These are phyloP conservation scores for Elachura formosa DNA, from an alignment of 2,113 vertebrate genomes.

Conservation along the genomic window DNA sequence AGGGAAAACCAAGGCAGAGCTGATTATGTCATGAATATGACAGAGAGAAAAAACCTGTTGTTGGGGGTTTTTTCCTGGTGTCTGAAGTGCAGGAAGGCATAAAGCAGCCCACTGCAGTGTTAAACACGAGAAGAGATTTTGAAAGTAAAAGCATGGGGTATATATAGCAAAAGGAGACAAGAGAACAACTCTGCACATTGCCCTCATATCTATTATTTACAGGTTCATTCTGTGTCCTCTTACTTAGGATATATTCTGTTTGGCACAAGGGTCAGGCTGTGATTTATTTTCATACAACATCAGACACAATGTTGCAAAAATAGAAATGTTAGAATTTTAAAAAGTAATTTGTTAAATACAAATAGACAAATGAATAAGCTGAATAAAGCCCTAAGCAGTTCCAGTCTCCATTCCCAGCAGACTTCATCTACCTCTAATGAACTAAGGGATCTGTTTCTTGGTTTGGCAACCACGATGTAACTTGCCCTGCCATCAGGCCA, in stretches of 20 bases:
- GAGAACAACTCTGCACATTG: not conserved
- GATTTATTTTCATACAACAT: not conserved
- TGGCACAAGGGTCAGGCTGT: not conserved
- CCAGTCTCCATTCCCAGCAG: not conserved
- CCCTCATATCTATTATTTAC: not conserved
- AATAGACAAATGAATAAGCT: not conserved
- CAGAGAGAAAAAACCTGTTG: fast-evolving
- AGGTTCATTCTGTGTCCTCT: not conserved
- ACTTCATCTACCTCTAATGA: not conserved
- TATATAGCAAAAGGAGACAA: not conserved
- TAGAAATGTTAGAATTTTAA: not conserved
- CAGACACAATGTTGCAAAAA: not conserved
- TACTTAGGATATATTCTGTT: not conserved
- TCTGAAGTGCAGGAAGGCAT: not conserved
- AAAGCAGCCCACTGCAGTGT: not conserved
- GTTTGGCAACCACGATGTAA: not conserved
- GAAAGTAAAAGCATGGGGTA: not conserved
- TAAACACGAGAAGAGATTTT: not conserved
- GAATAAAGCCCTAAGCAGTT: not conserved
- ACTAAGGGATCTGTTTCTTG: not conserved
- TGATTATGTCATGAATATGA: not conserved
- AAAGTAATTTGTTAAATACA: not conserved
- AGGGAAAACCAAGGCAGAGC: not conserved
- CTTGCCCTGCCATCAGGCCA: not conserved
- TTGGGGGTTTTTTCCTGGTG: not conserved